Evolutionary conservation across 2,888 invertebrate genomes (phyloP).

Genomic region (Fragum fragum): DNA sequence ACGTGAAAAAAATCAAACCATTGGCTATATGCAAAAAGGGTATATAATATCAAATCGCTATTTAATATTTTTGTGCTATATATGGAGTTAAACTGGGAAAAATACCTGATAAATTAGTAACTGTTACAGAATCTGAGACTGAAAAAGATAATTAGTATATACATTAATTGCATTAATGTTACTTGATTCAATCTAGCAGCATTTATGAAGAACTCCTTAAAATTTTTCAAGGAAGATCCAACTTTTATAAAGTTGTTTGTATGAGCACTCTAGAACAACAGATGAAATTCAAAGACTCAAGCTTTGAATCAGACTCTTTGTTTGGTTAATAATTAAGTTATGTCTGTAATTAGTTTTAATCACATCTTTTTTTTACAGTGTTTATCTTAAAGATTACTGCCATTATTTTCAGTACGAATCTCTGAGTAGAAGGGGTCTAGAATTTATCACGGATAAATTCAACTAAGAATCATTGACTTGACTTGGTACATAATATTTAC

Average conservation of each 20-base stretch:
- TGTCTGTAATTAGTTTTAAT: too few relatives aligned
- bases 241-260: too few relatives aligned
- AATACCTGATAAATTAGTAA: conserved; percentile 59
- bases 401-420: too few relatives aligned
- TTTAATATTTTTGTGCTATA: conserved; percentile 67
- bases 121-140: conserved; percentile 59
- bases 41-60: conserved; percentile 62
- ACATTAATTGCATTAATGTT: conserved; percentile 15
- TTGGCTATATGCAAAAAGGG: conserved; percentile 62
- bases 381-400: too few relatives aligned
- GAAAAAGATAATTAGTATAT: conserved; percentile 48
- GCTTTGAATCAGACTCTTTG: not conserved
- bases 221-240: too few relatives aligned
- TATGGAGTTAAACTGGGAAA: conserved; percentile 58
- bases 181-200: not conserved
- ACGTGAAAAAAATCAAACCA: conserved; percentile 69
- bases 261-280: too few relatives aligned
- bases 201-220: too few relatives aligned
- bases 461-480: too few relatives aligned
- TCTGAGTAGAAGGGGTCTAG: too few relatives aligned
- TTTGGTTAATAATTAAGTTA: too few relatives aligned
- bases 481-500: not conserved
- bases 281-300: not conserved
- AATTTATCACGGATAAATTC: too few relatives aligned
- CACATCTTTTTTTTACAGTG: too few relatives aligned